A percentile compares a stretch with the other conserved stretches of the same genome.
These are phyloP conservation scores for Atethmia centrago DNA, from an alignment of 2,888 invertebrate genomes.

Conservation along the genomic window DNA sequence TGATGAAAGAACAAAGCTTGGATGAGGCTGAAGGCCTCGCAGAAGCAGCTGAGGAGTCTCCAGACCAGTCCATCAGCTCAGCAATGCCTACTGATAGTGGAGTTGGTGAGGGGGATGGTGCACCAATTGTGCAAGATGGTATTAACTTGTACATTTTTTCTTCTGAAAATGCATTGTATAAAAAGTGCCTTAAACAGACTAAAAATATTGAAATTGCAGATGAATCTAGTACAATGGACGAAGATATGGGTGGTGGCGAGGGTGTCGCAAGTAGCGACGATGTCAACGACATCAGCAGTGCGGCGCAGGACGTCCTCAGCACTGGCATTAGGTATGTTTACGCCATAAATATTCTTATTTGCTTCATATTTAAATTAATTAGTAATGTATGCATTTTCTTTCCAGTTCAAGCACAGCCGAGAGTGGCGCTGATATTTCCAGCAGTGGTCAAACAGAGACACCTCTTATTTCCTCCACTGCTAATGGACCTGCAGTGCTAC, in stretches of 20 bases:
- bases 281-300: slow-evolving; percentile 88
- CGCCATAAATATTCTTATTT: not conserved
- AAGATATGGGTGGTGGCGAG: slow-evolving; percentile 88
- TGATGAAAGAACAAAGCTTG: slow-evolving; percentile 80
- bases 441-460: slow-evolving; percentile 85
- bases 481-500: slow-evolving; percentile 83
- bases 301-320: slow-evolving; percentile 84
- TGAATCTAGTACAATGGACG: slow-evolving; percentile 89
- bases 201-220: slow-evolving; percentile 70
- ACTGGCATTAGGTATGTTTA: slow-evolving; percentile 84
- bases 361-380: not conserved
- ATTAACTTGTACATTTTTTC: slow-evolving; percentile 12
- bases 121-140: slow-evolving; percentile 86
- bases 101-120: slow-evolving; percentile 83
- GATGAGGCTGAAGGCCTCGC: slow-evolving; percentile 80
- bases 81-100: slow-evolving; percentile 86
- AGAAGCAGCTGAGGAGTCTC: slow-evolving; percentile 85
- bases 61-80: slow-evolving; percentile 88
- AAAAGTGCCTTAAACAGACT: too few relatives aligned
- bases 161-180: not conserved
- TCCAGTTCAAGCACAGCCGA: slow-evolving; percentile 88
- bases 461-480: slow-evolving; percentile 86
- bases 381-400: slow-evolving; percentile 17
- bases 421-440: slow-evolving; percentile 85
- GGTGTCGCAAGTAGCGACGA: slow-evolving; percentile 89